Conservation (phyloP, 2,113 vertebrate genomes). For the Microcebus jonahi region DNA sequence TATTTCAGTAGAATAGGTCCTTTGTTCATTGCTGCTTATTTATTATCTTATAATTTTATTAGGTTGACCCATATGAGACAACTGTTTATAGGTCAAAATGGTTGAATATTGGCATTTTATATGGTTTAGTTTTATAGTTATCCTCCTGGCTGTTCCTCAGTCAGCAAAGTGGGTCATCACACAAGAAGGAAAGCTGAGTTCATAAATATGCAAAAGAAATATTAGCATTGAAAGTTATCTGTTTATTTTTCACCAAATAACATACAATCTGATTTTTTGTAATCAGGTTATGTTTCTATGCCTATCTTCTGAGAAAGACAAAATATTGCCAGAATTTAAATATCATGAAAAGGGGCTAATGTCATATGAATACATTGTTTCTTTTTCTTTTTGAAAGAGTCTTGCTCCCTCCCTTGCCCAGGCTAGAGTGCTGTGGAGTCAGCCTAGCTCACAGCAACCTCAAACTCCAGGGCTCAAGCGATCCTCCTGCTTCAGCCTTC, state of each 20-base stretch:
- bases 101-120: not conserved
- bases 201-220: conserved; percentile 25
- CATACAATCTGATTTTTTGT: conserved; percentile 18
- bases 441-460: too few relatives aligned
- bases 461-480: too few relatives aligned
- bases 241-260: conserved; percentile 36
- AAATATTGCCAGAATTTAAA: conserved; percentile 9
- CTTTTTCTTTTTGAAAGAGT: too few relatives aligned
- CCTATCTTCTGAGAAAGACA: not conserved
- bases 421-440: too few relatives aligned
- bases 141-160: not conserved
- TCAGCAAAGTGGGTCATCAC: not conserved
- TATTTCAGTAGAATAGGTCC: not conserved
- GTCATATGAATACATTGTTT: not conserved
- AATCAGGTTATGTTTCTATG: not conserved
- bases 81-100: conserved; percentile 1
- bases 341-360: not conserved
- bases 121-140: not conserved
- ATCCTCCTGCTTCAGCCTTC: too few relatives aligned
- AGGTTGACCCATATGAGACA: not conserved
- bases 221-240: not conserved
- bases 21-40: conserved; percentile 30
- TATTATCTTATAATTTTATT: not conserved
- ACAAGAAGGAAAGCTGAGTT: conserved; percentile 1
- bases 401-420: too few relatives aligned